Conservation (phyloP, 2,888 invertebrate species). For the Crioceris asparagi region DNA sequence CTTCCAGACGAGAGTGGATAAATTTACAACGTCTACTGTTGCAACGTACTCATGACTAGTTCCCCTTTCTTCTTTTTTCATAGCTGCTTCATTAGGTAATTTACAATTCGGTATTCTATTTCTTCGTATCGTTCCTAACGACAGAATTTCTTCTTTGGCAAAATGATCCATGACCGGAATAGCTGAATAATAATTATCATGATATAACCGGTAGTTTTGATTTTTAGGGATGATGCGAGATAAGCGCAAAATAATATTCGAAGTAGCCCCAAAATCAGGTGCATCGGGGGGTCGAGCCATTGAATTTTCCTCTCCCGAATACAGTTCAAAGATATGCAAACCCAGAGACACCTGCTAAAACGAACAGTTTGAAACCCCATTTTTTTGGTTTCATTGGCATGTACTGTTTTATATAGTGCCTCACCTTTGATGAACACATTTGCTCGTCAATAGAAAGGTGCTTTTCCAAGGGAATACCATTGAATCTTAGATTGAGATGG, state of each 20-base stretch:
- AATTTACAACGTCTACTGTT: too few relatives aligned
- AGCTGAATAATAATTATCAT: constrained; percentile 30
- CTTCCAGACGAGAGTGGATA: too few relatives aligned
- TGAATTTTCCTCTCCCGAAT: too few relatives aligned
- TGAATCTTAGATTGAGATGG: constrained; percentile 24
- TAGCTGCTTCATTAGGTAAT: constrained; percentile 24
- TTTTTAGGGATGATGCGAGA: constrained; percentile 23
- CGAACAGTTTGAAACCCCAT: constrained; percentile 26
- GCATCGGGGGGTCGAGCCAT: too few relatives aligned
- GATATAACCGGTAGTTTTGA: constrained; percentile 25
- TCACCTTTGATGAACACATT: constrained; percentile 29
- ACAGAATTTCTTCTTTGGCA: constrained; percentile 23
- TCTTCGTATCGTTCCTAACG: constrained; percentile 26
- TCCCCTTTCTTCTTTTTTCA: too few relatives aligned
- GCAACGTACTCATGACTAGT: too few relatives aligned
- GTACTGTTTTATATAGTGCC: constrained; percentile 26
- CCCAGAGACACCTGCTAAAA: too few relatives aligned
- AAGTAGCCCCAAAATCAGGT: constrained; percentile 27
- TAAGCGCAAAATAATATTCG: constrained; percentile 29
- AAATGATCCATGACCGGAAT: constrained; percentile 22
- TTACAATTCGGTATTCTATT: constrained; percentile 28
- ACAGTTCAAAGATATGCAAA: too few relatives aligned
- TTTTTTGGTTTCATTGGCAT: constrained; percentile 27
- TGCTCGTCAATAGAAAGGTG: constrained; percentile 26
- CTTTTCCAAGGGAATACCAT: constrained; percentile 23